Base-by-base conservation (phyloP, 2,888 invertebrate species). In the Girardia tigrina region DNA sequence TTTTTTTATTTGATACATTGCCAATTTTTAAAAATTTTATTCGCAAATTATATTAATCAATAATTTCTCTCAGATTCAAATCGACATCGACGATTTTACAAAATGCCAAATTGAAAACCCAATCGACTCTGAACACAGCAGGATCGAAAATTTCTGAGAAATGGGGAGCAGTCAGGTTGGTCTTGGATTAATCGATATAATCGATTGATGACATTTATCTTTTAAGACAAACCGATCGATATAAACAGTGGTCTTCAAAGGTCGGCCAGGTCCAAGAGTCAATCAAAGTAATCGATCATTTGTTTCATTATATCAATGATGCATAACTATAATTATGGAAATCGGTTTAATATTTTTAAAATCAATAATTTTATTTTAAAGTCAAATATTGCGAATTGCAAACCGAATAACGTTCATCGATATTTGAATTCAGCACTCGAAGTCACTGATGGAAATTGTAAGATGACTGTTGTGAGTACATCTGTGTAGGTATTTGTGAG, bases 51-150 rank as follows among this genome's bases (percentile, higher is more conserved):
- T n/a, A n/a, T n/a, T n/a, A n/a, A n/a, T n/a, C n/a, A n/a, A n/a
- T n/a, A n/a, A n/a, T n/a, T n/a, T n/a, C n/a, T n/a, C n/a, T n/a
- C n/a, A 56, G 56, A 23, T 56, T 20, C 23, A 56, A 56, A 56
- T 8, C 56, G 4, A 56, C 56, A n/a, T 6, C 56, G 23, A 16
- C n/a, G 23, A 23, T n/a, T 12, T 56, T 56, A 16, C 56, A 56
- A 56, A 56, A 56, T 56, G 56, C 56, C 4, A 56, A 56, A 56
- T 56, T 56, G 56, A 56, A 56, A 16, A 56, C 56, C n/a, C 56
- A 56, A 56, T 56, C 56, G 4, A 56, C 56, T 8, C 23, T 56
- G n/a, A 56, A 56, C 23, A 56, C 56, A 16, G 56, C 56, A 20
- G 56, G 56, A 20, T 20, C n/a, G n/a, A 56, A 56, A 56, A 56